Evolutionary conservation across 30 jellyfish, hydroid and myxozoan species (phyloP), one percentile per base, ranked within the genome.

Genomic region (Euphysa ruthae): DNA sequence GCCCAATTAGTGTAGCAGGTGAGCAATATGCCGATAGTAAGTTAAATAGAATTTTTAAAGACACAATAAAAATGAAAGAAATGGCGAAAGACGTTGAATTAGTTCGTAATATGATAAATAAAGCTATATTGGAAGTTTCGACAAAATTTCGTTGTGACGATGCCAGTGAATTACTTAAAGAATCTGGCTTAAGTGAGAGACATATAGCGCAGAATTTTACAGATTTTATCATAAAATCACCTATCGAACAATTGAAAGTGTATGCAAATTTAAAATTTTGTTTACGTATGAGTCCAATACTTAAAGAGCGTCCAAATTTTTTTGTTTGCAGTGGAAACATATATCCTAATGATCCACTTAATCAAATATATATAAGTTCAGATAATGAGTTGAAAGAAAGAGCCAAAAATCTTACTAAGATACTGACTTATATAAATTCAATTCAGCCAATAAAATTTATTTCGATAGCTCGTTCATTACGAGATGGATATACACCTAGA

Each of bases 401-500:
- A 32, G 78, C 43, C n/a, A 6, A 19, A 25, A 27, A 33, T 0
- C 21, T 71, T 6, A 46, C 24, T 16, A 51, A 57, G 10, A 71
- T 71, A n/a, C 63, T 71, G 13, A 33, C 34, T 30, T 23, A 6
- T 12, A 52, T 71, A 8, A 27, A 55, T 21, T 14, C 33, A 0
- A 25, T 13, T 8, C 43, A 35, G 16, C 66, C 20, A 20, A 46
- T 49, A 22, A 52, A 49, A 54, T 55, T 51, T 51, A 22, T 71
- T 15, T 38, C 83, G 1, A 54, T 71, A 4, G 83, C 83, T 13
- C 73, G 83, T 15, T 71, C 83, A 3, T 28, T 71, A 4, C 43
- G 83, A 28, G 83, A 71, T 52, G 83, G 83, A 10, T 71, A 71
- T 5, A 71, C 83, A n/a, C 83, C 83, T 1, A 52, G 83, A 52